These are phyloP conservation scores for Arrhopalites spinosus DNA, from an alignment of 2,888 invertebrate genomes.

Conservation along the genomic window DNA sequence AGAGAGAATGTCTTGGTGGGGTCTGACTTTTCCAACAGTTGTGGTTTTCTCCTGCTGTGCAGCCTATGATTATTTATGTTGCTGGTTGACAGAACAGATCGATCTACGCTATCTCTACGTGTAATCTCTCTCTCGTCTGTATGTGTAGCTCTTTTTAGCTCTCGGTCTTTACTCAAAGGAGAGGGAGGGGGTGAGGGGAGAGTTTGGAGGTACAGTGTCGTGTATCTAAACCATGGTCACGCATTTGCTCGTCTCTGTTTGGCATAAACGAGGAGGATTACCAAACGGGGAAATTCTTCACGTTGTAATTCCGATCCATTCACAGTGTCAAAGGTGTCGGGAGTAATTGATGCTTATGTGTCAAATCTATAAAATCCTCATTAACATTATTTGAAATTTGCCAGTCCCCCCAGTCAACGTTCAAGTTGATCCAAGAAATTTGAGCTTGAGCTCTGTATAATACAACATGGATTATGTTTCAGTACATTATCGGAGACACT, in stretches of 20 bases:
- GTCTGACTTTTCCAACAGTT: constrained; percentile 24
- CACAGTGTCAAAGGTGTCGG: constrained; percentile 28
- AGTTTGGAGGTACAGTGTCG: neutral
- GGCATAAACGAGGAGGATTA: too few relatives aligned
- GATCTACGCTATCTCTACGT: constrained; percentile 27
- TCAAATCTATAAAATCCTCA: constrained; percentile 37
- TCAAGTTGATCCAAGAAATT: neutral
- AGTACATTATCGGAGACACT: too few relatives aligned
- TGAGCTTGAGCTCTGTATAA: neutral
- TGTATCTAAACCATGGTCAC: too few relatives aligned
- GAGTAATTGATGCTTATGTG: constrained; percentile 33
- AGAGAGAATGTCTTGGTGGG: too few relatives aligned
- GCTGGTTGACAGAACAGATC: constrained; percentile 26
- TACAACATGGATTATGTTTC: too few relatives aligned
- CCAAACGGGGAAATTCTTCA: neutral
- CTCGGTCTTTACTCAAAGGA: neutral
- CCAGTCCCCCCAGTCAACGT: neutral
- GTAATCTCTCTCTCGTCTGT: neutral
- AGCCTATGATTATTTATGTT: constrained; percentile 37
- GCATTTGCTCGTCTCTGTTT: neutral
- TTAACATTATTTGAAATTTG: constrained; percentile 20
- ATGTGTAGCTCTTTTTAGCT: neutral
- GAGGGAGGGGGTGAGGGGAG: neutral
- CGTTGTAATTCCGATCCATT: constrained; percentile 19
- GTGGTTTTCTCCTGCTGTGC: constrained; percentile 36